Conservation (phyloP, 2,113 vertebrate species). For the Sylvilagus bachmani region DNA sequence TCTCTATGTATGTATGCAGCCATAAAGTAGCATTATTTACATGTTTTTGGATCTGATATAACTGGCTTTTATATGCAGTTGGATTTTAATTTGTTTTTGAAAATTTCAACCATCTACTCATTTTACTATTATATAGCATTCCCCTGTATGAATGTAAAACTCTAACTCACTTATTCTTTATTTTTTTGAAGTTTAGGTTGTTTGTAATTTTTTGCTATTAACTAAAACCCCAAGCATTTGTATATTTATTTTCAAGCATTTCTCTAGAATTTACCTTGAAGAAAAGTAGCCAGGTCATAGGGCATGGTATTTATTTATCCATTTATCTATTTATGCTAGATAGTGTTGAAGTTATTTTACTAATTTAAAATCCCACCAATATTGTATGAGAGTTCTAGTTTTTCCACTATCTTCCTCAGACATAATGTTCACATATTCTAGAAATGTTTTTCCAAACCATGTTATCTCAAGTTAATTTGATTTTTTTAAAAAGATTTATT, state of each 20-base stretch:
- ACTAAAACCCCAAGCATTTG: not conserved
- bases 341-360: conserved; percentile 26
- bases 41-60: conserved; percentile 6
- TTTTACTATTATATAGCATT: not conserved
- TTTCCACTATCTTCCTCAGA: conserved; percentile 5
- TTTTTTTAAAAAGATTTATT: no score
- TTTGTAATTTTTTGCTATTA: conserved; percentile 48
- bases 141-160: not conserved
- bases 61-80: conserved; percentile 31
- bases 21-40: conserved; percentile 7
- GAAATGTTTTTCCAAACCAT: conserved; percentile 16
- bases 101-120: conserved; percentile 4
- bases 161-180: not conserved
- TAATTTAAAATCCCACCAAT: not conserved
- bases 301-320: not conserved
- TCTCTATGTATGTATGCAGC: not conserved
- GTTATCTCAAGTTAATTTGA: not conserved
- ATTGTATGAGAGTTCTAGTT: not conserved
- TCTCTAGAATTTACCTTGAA: conserved; percentile 38
- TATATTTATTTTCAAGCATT: conserved; percentile 55
- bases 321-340: not conserved
- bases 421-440: not conserved
- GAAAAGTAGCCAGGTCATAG: conserved; percentile 12
- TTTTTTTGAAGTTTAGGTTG: conserved; percentile 48
- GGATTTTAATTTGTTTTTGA: conserved; percentile 18